Conservation (phyloP, 30 jellyfish, hydroid and myxozoan genomes). For the Hydractinia echinata region DNA sequence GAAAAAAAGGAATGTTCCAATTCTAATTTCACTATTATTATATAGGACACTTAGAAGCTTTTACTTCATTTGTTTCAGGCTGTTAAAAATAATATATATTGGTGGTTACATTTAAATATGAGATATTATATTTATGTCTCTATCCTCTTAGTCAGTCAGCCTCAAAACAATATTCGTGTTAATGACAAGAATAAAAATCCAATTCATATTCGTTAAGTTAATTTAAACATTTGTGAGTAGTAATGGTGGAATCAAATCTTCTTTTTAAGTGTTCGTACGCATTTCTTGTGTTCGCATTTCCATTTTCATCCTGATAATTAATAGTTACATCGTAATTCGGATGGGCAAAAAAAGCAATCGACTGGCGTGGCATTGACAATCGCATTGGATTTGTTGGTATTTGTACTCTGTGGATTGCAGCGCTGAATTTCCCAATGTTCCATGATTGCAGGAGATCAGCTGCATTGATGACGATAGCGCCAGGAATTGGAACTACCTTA, state of each 20-base stretch:
- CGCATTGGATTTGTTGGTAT: neutral
- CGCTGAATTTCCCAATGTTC: slow-evolving; percentile 10
- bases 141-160: too few relatives aligned
- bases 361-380: slow-evolving; percentile 3
- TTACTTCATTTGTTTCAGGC: too few relatives aligned
- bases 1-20: too few relatives aligned
- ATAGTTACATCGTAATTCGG: slow-evolving; percentile 1
- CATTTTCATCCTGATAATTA: neutral
- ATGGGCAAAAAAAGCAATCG: slow-evolving; percentile 25
- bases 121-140: too few relatives aligned
- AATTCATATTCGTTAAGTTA: too few relatives aligned
- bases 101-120: too few relatives aligned
- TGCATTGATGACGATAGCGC: slow-evolving; percentile 24
- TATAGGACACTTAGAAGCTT: too few relatives aligned
- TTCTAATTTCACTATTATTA: too few relatives aligned
- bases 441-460: slow-evolving; percentile 24
- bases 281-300: neutral
- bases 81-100: too few relatives aligned
- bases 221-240: too few relatives aligned
- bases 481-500: slow-evolving; percentile 32
- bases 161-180: too few relatives aligned
- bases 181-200: too few relatives aligned
- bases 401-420: slow-evolving; percentile 17
- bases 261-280: slow-evolving; percentile 20
- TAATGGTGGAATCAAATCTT: slow-evolving; percentile 1